These are phyloP conservation scores for Cenopis cana DNA, from an alignment of 2,888 invertebrate species.

Conservation along the genomic window DNA sequence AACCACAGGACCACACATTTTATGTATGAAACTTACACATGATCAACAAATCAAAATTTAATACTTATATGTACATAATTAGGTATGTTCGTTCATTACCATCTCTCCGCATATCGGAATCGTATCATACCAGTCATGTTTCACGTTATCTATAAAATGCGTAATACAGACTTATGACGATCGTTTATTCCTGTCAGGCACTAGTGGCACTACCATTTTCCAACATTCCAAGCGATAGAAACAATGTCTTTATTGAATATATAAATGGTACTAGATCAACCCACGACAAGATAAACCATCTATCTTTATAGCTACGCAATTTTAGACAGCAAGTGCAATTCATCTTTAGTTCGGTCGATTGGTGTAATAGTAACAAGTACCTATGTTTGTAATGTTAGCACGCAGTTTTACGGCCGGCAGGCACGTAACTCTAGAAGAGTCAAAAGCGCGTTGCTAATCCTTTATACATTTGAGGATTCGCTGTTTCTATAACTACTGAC, in stretches of 20 bases:
- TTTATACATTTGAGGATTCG: no score
- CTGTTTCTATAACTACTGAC: no score
- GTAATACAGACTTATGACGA: slow-evolving; percentile 33
- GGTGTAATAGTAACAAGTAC: not conserved
- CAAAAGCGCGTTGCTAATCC: no score
- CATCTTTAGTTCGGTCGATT: not conserved
- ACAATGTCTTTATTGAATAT: slow-evolving; percentile 41
- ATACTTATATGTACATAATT: no score
- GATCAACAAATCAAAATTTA: no score
- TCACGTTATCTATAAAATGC: slow-evolving; percentile 22
- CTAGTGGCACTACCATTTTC: slow-evolving; percentile 19
- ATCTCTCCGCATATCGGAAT: not conserved
- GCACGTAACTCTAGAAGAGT: no score
- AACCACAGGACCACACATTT: no score
- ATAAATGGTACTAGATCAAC: slow-evolving; percentile 37
- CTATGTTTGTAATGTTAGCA: not conserved
- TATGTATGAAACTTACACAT: no score
- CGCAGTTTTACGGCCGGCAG: no score
- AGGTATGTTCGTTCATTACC: no score
- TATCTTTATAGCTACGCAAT: not conserved
- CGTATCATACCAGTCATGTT: not conserved
- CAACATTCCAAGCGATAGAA: slow-evolving; percentile 24
- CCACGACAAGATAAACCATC: slow-evolving; percentile 24
- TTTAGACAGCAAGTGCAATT: not conserved
- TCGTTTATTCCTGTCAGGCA: slow-evolving; percentile 33